Conservation (phyloP, 2,797 vertebrate species). For the Bradypus variegatus region DNA sequence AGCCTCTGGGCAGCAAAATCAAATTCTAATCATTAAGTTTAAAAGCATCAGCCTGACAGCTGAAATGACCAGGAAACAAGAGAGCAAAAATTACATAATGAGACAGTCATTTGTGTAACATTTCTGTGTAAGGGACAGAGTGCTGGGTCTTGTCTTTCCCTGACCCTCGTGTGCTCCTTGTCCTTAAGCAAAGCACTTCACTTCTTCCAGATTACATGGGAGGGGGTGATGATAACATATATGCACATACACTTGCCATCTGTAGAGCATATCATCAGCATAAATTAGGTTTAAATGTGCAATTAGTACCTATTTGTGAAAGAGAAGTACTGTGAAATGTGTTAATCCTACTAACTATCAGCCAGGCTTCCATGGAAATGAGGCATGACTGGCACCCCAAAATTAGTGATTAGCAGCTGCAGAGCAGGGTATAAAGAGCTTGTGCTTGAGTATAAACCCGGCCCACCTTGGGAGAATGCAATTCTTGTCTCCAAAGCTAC, state of each 20-base stretch:
- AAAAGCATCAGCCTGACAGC: neutral
- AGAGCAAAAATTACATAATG: neutral
- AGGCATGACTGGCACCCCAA: neutral
- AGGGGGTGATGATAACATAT: neutral
- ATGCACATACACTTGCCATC: neutral
- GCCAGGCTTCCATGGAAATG: neutral
- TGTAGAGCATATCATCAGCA: neutral
- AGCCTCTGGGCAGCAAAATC: neutral
- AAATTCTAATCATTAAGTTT: neutral
- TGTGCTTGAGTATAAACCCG: neutral
- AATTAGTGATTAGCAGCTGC: neutral
- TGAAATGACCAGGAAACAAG: neutral
- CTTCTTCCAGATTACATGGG: neutral
- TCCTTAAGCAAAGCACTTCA: neutral
- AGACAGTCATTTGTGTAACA: neutral
- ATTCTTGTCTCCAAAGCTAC: neutral
- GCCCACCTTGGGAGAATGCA: neutral
- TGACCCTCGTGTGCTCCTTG: neutral
- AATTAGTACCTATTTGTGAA: conserved; percentile 19
- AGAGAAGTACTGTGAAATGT: neutral
- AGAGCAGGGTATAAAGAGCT: neutral
- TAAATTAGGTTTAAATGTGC: conserved; percentile 38
- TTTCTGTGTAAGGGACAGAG: neutral
- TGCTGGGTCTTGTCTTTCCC: neutral
- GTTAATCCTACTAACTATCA: neutral